A percentile compares a stretch with the other conserved stretches of the same genome.
phyloP scores from a whole-genome alignment of 2,113 vertebrate genomes.

The Campylomormyrus numenius region DNA sequence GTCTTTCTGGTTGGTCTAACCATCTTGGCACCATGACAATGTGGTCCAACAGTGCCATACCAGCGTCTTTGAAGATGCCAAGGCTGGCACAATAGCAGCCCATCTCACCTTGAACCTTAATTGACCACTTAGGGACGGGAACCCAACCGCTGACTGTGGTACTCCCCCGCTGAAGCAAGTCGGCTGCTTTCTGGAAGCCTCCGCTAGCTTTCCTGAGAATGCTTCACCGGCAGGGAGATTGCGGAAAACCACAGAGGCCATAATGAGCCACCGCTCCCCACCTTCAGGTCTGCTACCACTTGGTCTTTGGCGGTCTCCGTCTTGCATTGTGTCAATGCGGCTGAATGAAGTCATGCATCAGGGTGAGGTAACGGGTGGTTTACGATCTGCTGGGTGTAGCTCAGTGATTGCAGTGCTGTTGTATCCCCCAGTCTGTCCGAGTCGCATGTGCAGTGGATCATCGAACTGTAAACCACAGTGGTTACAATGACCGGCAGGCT shows the following conservation, averaged over 20 bases:
- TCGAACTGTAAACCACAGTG: neutral
- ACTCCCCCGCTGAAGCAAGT: neutral
- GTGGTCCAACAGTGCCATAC: neutral
- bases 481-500: neutral
- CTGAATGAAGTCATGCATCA: neutral
- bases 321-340: neutral
- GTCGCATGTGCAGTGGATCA: neutral
- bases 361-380: neutral
- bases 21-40: neutral
- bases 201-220: neutral
- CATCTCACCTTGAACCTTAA: constrained; percentile 64
- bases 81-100: constrained; percentile 43
- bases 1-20: neutral
- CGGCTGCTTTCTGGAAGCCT: neutral
- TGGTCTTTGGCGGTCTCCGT: neutral
- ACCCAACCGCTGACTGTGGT: constrained; percentile 49
- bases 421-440: neutral
- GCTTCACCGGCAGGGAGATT: neutral
- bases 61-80: neutral
- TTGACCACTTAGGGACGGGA: constrained; percentile 53
- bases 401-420: neutral
- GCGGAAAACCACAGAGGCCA: neutral
- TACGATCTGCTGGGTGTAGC: neutral
- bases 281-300: neutral
- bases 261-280: neutral